Percentiles rank a stretch among this genome's conserved stretches.
These are phyloP conservation scores for Pollachius pollachius DNA, from an alignment of 2,113 vertebrate species.

Conservation along the genomic window DNA sequence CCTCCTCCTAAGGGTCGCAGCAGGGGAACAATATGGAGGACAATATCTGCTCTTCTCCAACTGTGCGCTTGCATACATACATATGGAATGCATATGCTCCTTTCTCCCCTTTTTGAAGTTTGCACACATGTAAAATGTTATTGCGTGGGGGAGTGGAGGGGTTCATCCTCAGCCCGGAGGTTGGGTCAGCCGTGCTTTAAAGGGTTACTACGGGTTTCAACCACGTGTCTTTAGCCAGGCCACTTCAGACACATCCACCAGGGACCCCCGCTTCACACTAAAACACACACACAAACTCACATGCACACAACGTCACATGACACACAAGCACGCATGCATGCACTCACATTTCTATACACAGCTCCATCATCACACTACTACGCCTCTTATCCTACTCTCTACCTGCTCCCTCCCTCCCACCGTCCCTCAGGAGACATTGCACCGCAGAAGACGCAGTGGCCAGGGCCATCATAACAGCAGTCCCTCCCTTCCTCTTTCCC, in stretches of 20 bases:
- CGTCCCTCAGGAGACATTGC: slow-evolving; percentile 70
- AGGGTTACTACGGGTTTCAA: slow-evolving; percentile 17
- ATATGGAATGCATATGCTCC: slow-evolving; percentile 9
- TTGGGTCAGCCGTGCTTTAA: slow-evolving; percentile 32
- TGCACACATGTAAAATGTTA: too few species aligned
- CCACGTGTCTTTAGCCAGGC: slow-evolving; percentile 8
- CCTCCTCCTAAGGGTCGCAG: too few species aligned
- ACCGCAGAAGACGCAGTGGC: slow-evolving; percentile 86
- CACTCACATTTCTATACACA: slow-evolving; percentile 9
- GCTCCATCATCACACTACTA: slow-evolving; percentile 14
- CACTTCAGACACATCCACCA: slow-evolving; percentile 13
- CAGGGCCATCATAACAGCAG: slow-evolving; percentile 56
- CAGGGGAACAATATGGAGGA: slow-evolving; percentile 15
- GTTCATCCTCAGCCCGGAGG: background rate
- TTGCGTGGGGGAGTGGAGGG: background rate
- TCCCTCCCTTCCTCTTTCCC: too few species aligned
- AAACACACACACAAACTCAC: slow-evolving; percentile 19
- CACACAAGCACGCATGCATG: background rate
- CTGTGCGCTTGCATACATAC: slow-evolving; percentile 8
- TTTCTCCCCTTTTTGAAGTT: background rate
- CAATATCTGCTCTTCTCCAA: slow-evolving; percentile 10
- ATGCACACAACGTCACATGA: background rate
- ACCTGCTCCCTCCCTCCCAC: slow-evolving; percentile 18
- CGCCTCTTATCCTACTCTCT: slow-evolving; percentile 25
- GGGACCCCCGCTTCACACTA: slow-evolving; percentile 6